Percentiles rank a stretch among this genome's conserved stretches.
Evolutionary conservation across 2,888 invertebrate genomes (phyloP).

Genomic region (Epirrhoe alternata): DNA sequence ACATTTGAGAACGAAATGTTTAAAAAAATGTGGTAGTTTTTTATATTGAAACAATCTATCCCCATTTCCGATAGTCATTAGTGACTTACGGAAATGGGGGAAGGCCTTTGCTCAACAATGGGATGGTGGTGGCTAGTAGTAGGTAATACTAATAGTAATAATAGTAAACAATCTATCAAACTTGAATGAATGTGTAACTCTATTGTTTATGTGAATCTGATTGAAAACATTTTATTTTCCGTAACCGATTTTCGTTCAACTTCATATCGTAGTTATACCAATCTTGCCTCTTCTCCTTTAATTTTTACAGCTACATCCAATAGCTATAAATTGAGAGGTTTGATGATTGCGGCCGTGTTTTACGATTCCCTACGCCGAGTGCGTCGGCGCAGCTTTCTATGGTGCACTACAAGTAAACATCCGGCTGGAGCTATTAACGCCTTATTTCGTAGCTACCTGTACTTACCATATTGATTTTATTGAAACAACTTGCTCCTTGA

Average conservation of each 20-base stretch:
- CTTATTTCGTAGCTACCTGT: conserved; percentile 27
- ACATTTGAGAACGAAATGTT: neutral
- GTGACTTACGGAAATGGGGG: no score
- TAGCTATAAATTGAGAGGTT: conserved; percentile 75
- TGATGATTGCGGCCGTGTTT: conserved; percentile 55
- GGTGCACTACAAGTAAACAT: conserved; percentile 72
- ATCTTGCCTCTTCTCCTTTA: conserved; percentile 46
- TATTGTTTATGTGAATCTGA: neutral
- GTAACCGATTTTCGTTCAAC: neutral
- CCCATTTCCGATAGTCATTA: no score
- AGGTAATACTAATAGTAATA: no score
- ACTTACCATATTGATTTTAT: conserved; percentile 25
- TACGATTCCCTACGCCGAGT: conserved; percentile 64
- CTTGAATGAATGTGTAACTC: neutral
- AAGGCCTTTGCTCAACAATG: no score
- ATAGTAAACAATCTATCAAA: neutral
- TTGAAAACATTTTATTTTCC: neutral
- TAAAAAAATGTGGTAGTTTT: neutral
- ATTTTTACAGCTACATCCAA: conserved; percentile 55
- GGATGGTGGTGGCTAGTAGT: no score
- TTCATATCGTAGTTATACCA: neutral
- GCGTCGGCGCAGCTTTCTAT: conserved; percentile 70
- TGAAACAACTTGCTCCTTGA: conserved; percentile 15
- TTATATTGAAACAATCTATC: neutral
- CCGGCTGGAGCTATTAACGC: conserved; percentile 55